Evolutionary conservation across 1,140 invertebrate species (phyloP), one percentile per base, ranked within the genome.

Genomic region (Panagrolaimus sp.): DNA sequence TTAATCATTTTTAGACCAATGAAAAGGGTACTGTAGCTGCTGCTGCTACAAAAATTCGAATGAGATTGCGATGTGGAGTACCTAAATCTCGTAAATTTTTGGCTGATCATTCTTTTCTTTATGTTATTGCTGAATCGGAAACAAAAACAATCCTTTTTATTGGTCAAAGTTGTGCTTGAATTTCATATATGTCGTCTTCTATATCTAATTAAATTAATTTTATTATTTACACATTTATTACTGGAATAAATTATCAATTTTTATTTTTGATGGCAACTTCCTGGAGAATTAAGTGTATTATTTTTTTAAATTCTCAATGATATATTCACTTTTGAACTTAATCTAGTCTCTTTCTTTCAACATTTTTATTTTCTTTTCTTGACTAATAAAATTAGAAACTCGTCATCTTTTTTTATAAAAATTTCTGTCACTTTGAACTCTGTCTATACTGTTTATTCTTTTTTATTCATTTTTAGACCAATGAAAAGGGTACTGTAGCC

Each of bases 51-150:
- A 28, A 21, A 26, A 21, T 21, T 5, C 14, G 28, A 58, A 17
- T 58, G 21, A 28, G 17, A 24, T 21, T 58, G 10, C 15, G 52
- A 24, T 26, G 21, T 21, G 17, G 4, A 9, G 8, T 8, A 52
- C 48, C 48, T 12, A 17, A n/a, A 26, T 10, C 17, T 58, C 10
- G 17, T 15, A 2, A 15, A 12, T 58, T 58, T 28, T 12, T 28
- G 14, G 52, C 52, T 58, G 52, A 58, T 58, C 52, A 58, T 28
- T 21, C 52, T 58, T 58, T 58, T 28, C 52, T 58, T 28, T 21
- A 58, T 58, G 1, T 28, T 8, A 58, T 58, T 28, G 52, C 28
- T 28, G 52, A 58, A 12, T 12, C 21, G 52, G 17, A 58, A 26
- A 21, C 15, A 26, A 12, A 26, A 28, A 58, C 21, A 21, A 24